phyloP scores from a whole-genome alignment of 2,113 vertebrate genomes.

The Seriola quinqueradiata region DNA sequence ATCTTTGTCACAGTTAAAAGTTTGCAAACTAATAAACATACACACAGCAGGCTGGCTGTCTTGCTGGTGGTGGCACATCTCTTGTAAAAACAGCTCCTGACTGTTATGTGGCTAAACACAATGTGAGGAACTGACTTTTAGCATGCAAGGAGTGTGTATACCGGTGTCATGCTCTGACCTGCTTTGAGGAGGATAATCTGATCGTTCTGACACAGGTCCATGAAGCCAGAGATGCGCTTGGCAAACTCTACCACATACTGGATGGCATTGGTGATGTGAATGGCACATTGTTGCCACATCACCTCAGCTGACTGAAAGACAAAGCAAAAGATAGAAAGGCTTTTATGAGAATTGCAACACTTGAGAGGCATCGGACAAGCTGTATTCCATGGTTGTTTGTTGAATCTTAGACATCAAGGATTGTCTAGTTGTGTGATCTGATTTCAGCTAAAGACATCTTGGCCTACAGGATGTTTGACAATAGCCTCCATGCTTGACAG shows the following conservation, averaged over 20 bases:
- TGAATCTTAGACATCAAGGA: neutral
- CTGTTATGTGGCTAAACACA: conserved; percentile 1
- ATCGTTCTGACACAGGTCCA: conserved; percentile 95
- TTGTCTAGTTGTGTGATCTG: neutral
- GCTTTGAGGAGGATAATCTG: conserved; percentile 97
- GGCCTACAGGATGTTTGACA: neutral
- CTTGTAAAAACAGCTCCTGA: conserved; percentile 12
- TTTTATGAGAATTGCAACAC: conserved; percentile 2
- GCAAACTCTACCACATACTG: conserved; percentile 96
- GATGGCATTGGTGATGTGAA: conserved; percentile 92
- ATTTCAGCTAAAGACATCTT: neutral
- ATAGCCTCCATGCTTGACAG: neutral
- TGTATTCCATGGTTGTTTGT: neutral
- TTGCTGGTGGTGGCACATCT: conserved; percentile 1
- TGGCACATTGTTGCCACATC: conserved; percentile 93
- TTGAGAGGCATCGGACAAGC: neutral
- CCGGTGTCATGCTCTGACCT: conserved; percentile 81
- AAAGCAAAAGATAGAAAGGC: conserved; percentile 10
- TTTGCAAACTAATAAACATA: conserved; percentile 7
- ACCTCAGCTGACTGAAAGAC: conserved; percentile 87
- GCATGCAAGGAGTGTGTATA: neutral
- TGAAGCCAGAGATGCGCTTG: conserved; percentile 92
- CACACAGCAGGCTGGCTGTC: neutral
- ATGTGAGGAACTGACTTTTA: neutral
- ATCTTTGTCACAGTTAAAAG: neutral